Evolutionary conservation across 64 coral and sea anemone genomes (phyloP).

Genomic region (Stylophora pistillata): DNA sequence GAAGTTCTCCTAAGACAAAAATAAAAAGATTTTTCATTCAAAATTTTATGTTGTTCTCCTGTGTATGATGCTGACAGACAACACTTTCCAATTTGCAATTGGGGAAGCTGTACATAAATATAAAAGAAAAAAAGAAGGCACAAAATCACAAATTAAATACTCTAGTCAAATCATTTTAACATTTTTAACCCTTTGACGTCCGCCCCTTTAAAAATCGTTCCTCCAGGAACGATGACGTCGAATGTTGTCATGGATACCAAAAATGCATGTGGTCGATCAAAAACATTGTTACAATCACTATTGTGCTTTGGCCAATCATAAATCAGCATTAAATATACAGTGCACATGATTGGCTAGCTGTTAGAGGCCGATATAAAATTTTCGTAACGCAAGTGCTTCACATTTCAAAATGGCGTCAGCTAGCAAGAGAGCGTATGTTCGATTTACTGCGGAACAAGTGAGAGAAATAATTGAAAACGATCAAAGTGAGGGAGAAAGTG

Average conservation of each 20-base stretch:
- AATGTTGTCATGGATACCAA: background rate
- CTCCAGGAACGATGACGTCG: constrained; percentile 27
- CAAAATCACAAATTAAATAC: no score
- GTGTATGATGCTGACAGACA: background rate
- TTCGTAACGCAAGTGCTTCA: background rate
- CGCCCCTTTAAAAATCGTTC: constrained; percentile 50
- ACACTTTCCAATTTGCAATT: no score
- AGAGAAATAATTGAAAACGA: background rate
- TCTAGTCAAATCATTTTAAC: no score
- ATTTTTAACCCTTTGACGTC: no score
- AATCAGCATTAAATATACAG: background rate
- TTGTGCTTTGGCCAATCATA: background rate
- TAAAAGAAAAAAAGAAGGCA: no score
- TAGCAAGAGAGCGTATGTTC: constrained; percentile 25
- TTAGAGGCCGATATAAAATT: background rate
- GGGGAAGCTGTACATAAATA: no score
- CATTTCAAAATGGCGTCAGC: constrained; percentile 53
- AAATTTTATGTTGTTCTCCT: no score
- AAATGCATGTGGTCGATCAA: background rate
- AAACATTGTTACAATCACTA: constrained; percentile 18
- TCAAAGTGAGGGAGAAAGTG: constrained; percentile 11
- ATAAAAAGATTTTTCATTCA: no score
- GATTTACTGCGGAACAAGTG: constrained; percentile 59
- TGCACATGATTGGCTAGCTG: background rate
- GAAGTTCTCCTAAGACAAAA: no score